phyloP scores from a whole-genome alignment of 2,113 vertebrate species.

The Cebus imitator region DNA sequence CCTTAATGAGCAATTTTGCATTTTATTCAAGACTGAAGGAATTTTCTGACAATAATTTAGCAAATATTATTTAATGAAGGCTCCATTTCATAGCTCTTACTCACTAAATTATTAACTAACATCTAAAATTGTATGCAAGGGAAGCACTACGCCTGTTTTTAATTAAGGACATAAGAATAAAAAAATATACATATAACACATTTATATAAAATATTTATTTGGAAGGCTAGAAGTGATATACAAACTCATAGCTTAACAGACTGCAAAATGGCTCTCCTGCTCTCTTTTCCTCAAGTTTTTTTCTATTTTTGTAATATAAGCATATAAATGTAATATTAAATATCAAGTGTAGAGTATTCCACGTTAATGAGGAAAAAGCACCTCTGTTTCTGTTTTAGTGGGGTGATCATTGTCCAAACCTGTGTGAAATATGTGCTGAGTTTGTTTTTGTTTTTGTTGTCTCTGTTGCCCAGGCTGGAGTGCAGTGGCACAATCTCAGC shows the following conservation, averaged over 20 bases:
- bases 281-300: neutral
- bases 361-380: neutral
- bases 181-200: neutral
- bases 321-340: neutral
- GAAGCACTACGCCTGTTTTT: neutral
- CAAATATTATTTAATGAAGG: constrained; percentile 12
- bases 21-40: constrained; percentile 22
- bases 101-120: constrained; percentile 39
- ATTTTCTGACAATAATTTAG: constrained; percentile 31
- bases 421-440: no score
- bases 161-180: neutral
- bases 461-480: no score
- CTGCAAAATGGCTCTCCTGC: neutral
- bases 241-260: neutral
- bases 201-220: neutral
- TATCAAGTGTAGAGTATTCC: neutral
- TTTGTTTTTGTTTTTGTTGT: no score
- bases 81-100: neutral
- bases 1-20: neutral
- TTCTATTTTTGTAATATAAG: neutral
- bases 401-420: neutral
- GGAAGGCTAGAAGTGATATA: neutral
- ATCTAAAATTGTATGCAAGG: neutral
- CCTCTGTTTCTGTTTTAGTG: neutral
- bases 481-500: no score